These are phyloP conservation scores for Poecilus cupreus DNA, from an alignment of 2,888 invertebrate genomes.

Conservation along the genomic window DNA sequence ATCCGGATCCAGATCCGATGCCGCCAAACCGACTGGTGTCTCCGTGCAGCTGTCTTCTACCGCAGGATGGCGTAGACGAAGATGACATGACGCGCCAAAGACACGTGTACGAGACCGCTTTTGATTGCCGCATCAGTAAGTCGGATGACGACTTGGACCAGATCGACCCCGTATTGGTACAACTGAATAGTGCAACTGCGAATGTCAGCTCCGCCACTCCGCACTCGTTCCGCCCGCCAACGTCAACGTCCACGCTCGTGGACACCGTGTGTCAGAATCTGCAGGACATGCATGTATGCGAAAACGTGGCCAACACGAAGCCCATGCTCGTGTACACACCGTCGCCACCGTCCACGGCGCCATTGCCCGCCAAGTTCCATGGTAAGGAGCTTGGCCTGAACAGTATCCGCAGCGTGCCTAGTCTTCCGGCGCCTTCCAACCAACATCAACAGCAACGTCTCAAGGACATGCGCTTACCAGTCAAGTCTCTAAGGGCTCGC, in stretches of 20 bases:
- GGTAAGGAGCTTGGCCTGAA: slow-evolving; percentile 78
- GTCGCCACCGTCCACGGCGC: slow-evolving; percentile 89
- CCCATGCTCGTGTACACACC: slow-evolving; percentile 84
- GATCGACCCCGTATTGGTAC: slow-evolving; percentile 81
- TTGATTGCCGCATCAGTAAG: slow-evolving; percentile 89
- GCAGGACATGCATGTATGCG: slow-evolving; percentile 78
- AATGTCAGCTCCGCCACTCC: too few relatives aligned
- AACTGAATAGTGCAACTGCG: slow-evolving; percentile 66
- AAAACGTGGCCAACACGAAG: slow-evolving; percentile 72
- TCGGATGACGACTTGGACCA: slow-evolving; percentile 88
- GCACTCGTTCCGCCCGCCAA: neutral
- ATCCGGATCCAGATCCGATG: slow-evolving; percentile 78
- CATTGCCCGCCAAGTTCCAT: slow-evolving; percentile 87
- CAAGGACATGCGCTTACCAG: slow-evolving; percentile 84
- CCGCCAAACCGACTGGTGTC: slow-evolving; percentile 82
- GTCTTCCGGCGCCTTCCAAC: slow-evolving; percentile 76
- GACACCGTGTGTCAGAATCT: slow-evolving; percentile 60
- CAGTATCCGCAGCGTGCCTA: slow-evolving; percentile 88
- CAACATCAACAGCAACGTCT: slow-evolving; percentile 70
- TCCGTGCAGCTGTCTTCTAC: slow-evolving; percentile 84
- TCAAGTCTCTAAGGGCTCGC: slow-evolving; percentile 80
- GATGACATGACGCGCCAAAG: slow-evolving; percentile 79
- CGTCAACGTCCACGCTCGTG: neutral
- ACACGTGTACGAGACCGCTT: slow-evolving; percentile 92
- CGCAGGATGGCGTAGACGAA: slow-evolving; percentile 76